Conservation (phyloP, 2,113 vertebrate genomes). For the Dromas ardeola region DNA sequence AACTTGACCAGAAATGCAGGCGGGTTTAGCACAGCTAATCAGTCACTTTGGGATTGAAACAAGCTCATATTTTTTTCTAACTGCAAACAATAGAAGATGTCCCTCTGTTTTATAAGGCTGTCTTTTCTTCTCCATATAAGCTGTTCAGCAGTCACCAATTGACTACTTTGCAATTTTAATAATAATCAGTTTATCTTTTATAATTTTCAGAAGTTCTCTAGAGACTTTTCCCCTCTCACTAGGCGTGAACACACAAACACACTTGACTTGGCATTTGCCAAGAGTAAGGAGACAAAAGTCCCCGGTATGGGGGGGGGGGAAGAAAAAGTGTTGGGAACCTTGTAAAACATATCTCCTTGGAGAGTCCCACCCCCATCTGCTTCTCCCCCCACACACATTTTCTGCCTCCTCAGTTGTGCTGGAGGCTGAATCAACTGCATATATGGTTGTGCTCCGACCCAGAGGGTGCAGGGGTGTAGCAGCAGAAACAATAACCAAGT, state of each 20-base stretch:
- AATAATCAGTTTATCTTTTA: background rate
- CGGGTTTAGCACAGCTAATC: background rate
- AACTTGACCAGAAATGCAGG: background rate
- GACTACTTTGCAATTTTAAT: background rate
- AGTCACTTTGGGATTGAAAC: background rate
- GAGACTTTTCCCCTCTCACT: background rate
- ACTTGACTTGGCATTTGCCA: background rate
- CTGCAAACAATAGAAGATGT: background rate
- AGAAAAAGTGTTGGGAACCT: background rate
- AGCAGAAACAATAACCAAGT: background rate
- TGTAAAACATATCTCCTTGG: background rate
- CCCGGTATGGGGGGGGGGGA: background rate
- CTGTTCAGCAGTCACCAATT: background rate
- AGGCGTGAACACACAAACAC: background rate
- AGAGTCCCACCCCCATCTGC: background rate
- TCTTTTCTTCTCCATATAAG: conserved; percentile 43
- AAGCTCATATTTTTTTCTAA: background rate
- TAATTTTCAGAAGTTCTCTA: background rate
- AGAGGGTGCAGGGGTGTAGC: background rate
- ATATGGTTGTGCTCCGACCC: conserved; percentile 25
- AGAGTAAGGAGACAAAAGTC: background rate
- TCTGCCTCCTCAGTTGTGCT: background rate
- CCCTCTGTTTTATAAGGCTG: background rate
- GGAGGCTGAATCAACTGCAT: background rate
- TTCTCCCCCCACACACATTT: background rate